A percentile compares a stretch with the other conserved stretches of the same genome.
These are phyloP conservation scores for Nephrotoma flavescens DNA, from an alignment of 2,888 invertebrate genomes.

Conservation along the genomic window DNA sequence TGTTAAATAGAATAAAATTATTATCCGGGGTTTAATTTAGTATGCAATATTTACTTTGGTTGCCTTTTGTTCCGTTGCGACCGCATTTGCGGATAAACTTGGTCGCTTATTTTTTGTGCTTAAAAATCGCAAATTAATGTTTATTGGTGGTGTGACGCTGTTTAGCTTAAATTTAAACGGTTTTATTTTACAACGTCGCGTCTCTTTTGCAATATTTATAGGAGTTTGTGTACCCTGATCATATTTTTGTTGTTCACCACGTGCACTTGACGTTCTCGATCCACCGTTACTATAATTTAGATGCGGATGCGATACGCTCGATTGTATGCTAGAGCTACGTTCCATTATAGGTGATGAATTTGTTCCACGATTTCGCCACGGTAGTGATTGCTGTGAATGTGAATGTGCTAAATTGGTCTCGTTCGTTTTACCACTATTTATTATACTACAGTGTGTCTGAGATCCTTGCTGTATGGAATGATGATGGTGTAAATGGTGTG, in stretches of 20 bases:
- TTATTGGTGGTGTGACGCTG: conserved; percentile 43
- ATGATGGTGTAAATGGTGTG: conserved; percentile 14
- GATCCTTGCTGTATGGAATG: conserved; percentile 10
- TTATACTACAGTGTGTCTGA: conserved; percentile 12
- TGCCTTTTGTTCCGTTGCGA: conserved; percentile 88
- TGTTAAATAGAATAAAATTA: not conserved
- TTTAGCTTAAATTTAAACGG: conserved; percentile 45
- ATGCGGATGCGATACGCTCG: conserved; percentile 26
- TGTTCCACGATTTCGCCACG: conserved; percentile 7
- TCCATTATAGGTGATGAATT: not conserved
- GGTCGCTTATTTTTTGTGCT: conserved; percentile 54
- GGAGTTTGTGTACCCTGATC: conserved; percentile 61
- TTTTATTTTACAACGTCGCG: conserved; percentile 41
- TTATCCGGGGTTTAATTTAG: not conserved
- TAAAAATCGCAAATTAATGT: conserved; percentile 48
- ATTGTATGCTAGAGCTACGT: conserved; percentile 18
- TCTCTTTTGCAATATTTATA: conserved; percentile 53
- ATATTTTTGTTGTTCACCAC: conserved; percentile 17
- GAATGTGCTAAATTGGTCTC: conserved; percentile 8
- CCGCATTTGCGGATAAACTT: conserved; percentile 60
- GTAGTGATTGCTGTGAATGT: conserved; percentile 9
- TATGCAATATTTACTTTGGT: conserved; percentile 43
- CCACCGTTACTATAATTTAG: conserved; percentile 20
- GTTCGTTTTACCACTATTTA: not conserved
- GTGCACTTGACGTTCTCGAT: conserved; percentile 19